Evolutionary conservation across 2,113 vertebrate species (phyloP).

Genomic region (Microcebus murinus): DNA sequence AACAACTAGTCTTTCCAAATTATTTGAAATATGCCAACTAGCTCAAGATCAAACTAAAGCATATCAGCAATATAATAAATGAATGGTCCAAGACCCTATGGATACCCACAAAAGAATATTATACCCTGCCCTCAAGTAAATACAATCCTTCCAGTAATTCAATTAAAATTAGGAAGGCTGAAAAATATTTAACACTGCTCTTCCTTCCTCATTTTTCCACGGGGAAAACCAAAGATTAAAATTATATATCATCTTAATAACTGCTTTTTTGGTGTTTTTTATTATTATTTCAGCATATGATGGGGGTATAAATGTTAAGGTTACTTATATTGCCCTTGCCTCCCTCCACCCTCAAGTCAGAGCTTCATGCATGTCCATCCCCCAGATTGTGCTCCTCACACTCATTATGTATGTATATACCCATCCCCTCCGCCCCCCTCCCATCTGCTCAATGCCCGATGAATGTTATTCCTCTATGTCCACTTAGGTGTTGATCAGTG

Average conservation of each 20-base stretch:
- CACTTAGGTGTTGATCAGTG: too few species aligned
- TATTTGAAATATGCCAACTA: slow-evolving; percentile 18
- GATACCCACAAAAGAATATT: slow-evolving; percentile 3
- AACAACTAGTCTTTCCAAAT: slow-evolving; percentile 27
- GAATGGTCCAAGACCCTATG: neutral
- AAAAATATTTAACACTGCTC: slow-evolving; percentile 30
- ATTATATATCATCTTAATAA: slow-evolving; percentile 42
- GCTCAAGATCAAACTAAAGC: slow-evolving; percentile 22
- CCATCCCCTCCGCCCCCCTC: too few species aligned
- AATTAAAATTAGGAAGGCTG: slow-evolving; percentile 44
- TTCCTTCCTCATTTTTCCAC: neutral
- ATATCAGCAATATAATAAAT: slow-evolving; percentile 11
- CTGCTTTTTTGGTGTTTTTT: neutral
- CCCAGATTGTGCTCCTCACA: too few species aligned
- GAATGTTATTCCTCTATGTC: too few species aligned
- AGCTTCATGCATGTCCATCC: too few species aligned
- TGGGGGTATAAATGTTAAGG: too few species aligned
- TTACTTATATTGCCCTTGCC: too few species aligned
- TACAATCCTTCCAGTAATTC: neutral
- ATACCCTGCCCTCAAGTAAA: slow-evolving; percentile 42
- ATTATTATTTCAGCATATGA: too few species aligned
- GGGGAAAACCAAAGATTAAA: slow-evolving; percentile 19
- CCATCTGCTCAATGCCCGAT: too few species aligned
- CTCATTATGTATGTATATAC: too few species aligned
- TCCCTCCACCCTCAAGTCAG: too few species aligned